Percentiles rank a stretch among this genome's conserved stretches.
Evolutionary conservation across 1,140 invertebrate genomes (phyloP).

Genomic region (Neodiprion fabricii): DNA sequence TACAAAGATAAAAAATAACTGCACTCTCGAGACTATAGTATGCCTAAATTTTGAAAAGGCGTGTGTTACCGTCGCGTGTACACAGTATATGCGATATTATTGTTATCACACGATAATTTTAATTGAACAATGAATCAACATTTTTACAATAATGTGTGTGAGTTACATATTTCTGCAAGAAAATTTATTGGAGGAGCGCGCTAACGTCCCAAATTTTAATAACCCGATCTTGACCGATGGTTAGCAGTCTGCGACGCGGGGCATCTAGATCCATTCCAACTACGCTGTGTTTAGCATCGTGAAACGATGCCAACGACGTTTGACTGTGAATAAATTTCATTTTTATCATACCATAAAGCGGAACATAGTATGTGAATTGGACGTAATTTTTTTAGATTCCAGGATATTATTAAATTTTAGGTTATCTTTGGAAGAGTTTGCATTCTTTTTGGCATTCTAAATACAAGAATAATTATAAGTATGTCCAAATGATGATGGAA

Average conservation of each 20-base stretch:
- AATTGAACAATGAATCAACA: background rate
- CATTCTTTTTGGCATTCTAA: background rate
- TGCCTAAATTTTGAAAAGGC: background rate
- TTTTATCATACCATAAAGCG: background rate
- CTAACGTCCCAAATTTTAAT: constrained; percentile 90
- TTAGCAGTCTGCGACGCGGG: constrained; percentile 82
- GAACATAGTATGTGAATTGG: background rate
- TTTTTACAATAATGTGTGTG: background rate
- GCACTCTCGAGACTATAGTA: background rate
- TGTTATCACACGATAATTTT: background rate
- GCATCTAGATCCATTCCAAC: constrained; percentile 90
- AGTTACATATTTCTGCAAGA: background rate
- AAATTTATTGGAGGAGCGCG: constrained; percentile 63
- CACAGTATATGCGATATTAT: background rate
- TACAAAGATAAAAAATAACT: background rate
- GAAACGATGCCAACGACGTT: constrained; percentile 90
- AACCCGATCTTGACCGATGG: constrained; percentile 91
- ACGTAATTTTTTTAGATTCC: no score
- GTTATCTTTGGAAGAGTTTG: background rate
- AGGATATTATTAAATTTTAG: background rate
- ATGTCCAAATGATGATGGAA: background rate
- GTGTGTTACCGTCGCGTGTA: background rate
- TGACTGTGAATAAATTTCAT: constrained; percentile 68
- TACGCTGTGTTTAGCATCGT: constrained; percentile 93
- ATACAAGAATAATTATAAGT: background rate